These are phyloP conservation scores for Zaprionus inermis DNA, from an alignment of 1,140 invertebrate genomes.

Conservation along the genomic window DNA sequence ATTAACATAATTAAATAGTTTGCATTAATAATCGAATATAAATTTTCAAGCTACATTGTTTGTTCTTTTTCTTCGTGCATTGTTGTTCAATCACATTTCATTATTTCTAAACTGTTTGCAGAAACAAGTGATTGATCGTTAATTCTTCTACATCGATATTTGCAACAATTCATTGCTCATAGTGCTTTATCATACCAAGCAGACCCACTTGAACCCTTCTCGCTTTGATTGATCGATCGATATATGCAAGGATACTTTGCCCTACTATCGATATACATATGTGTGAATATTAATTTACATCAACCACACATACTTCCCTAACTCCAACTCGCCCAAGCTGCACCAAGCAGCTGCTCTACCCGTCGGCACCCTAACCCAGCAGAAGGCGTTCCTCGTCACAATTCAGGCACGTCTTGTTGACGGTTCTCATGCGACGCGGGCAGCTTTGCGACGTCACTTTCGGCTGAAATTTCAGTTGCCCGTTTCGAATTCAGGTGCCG, in stretches of 20 bases:
- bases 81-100: too few relatives aligned
- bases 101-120: neutral
- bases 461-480: conserved; percentile 10
- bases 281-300: too few relatives aligned
- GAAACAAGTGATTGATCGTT: neutral
- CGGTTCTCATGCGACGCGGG: conserved; percentile 23
- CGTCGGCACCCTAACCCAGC: too few relatives aligned
- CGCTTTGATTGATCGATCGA: neutral
- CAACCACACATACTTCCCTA: too few relatives aligned
- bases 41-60: too few relatives aligned
- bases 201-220: neutral
- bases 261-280: too few relatives aligned
- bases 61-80: too few relatives aligned
- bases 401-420: conserved; percentile 26
- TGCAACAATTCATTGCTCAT: neutral
- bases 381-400: conserved; percentile 14
- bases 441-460: conserved; percentile 2
- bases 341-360: conserved; percentile 4
- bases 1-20: too few relatives aligned
- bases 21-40: too few relatives aligned
- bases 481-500: neutral
- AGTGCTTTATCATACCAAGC: neutral
- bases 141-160: neutral
- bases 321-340: neutral
- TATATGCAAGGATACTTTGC: too few relatives aligned